Conservation (phyloP, 2,113 vertebrate species). For the Hippoglossus stenolepis region DNA sequence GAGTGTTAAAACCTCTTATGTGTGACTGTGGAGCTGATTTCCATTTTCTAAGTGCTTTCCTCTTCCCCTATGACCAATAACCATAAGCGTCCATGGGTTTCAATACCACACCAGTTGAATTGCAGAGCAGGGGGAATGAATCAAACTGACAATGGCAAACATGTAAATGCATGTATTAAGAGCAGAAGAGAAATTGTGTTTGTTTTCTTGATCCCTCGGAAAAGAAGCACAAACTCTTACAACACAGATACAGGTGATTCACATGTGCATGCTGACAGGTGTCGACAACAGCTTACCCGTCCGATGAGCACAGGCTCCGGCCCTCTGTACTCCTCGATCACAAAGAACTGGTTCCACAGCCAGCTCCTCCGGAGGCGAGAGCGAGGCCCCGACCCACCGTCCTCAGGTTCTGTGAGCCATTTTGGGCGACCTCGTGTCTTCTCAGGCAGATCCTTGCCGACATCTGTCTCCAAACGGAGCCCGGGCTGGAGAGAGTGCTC, state of each 20-base stretch:
- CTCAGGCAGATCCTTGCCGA: constrained; percentile 20
- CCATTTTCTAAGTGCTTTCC: background rate
- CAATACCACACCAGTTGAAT: background rate
- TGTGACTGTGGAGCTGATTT: background rate
- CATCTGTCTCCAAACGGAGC: constrained; percentile 33
- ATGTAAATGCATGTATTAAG: constrained; percentile 16
- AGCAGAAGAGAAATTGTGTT: background rate
- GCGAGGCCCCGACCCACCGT: constrained; percentile 31
- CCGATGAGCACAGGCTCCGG: constrained; percentile 93
- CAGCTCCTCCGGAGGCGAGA: constrained; percentile 87
- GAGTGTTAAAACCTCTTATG: background rate
- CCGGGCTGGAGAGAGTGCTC: constrained; percentile 21
- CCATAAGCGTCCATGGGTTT: background rate
- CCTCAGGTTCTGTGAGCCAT: constrained; percentile 49
- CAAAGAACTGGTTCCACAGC: constrained; percentile 97
- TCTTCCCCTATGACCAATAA: background rate
- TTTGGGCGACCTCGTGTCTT: constrained; percentile 15
- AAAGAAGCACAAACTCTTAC: too few relatives aligned
- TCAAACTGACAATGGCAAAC: constrained; percentile 21
- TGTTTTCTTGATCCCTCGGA: too few relatives aligned
- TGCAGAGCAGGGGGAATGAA: background rate
- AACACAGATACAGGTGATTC: constrained; percentile 4
- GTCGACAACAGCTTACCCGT: constrained; percentile 84
- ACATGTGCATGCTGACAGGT: constrained; percentile 8
- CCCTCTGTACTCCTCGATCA: constrained; percentile 93